Evolutionary conservation across 2,797 vertebrate species (phyloP), one percentile per base, ranked within the genome.

Genomic region (Macroramphosus scolopax): DNA sequence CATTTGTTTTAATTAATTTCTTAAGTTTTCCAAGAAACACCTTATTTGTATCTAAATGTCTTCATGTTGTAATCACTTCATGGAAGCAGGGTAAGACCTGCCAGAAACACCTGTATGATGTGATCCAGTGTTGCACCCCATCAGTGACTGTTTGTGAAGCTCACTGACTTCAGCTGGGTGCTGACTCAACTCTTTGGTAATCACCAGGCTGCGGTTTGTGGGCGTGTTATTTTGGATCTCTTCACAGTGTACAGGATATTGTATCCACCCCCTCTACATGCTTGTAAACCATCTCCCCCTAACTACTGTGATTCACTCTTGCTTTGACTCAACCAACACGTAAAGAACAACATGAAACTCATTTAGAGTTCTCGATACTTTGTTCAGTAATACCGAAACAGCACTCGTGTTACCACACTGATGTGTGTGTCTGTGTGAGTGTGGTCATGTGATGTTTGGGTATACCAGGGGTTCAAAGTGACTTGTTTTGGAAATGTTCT

Each of bases 171-270:
- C 48, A 50, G 26, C 55, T 9, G 36, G 37, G 3, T 15, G 47
- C 52, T 54, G 61, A 69, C 28, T 65, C 44, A 43, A 17, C 46
- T 17, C 39, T 39, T n/a, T 17, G 37, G 39, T 32, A 35, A 59
- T 68, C 49, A 25, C 57, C 24, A 14, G 31, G 30, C 34, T 59
- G 58, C 48, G 60, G 63, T 69, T 36, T 60, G 64, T 15, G 47
- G 38, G 44, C 18, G 40, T 51, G 47, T 50, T n/a, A 14, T 12
- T 22, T 29, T 49, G 15, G 31, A 20, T 39, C 17, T 22, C 17
- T 17, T 45, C 36, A 25, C 33, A 25, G n/a, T 31, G 26, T 18
- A 59, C 53, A 51, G 50, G 47, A 48, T 38, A 28, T 15, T 0
- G 33, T 6, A n/a, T 36, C 52, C 43, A 3, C 33, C 51, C 41